These are phyloP conservation scores for Dyspetes luteomarginatus DNA, from an alignment of 2,888 invertebrate species.

Conservation along the genomic window DNA sequence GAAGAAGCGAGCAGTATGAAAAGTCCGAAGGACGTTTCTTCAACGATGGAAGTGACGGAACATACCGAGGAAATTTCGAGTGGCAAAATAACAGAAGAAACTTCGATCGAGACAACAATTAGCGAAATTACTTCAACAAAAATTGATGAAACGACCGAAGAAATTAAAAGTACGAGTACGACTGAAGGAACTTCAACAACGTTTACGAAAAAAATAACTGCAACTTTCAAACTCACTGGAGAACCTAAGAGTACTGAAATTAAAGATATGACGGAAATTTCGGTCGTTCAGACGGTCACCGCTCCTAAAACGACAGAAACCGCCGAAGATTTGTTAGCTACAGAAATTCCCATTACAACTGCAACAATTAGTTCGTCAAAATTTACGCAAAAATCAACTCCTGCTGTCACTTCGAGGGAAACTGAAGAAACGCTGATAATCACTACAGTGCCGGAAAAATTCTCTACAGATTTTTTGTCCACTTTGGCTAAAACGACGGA, in stretches of 20 bases:
- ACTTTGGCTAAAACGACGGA: slow-evolving; percentile 26
- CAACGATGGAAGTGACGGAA: neutral
- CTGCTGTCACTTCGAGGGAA: neutral
- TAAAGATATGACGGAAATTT: slow-evolving; percentile 13
- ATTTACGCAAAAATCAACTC: neutral
- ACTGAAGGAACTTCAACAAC: neutral
- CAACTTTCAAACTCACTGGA: neutral
- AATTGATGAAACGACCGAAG: neutral
- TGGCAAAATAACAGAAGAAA: slow-evolving; percentile 30
- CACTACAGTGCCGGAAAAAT: slow-evolving; percentile 35
- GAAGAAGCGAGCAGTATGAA: slow-evolving; percentile 12
- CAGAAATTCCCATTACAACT: neutral
- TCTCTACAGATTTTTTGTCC: slow-evolving; percentile 27
- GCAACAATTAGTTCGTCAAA: neutral
- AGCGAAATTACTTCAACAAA: neutral
- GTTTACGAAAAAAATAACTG: neutral
- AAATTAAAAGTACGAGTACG: neutral
- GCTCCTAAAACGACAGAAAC: slow-evolving; percentile 44
- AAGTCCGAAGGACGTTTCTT: slow-evolving; percentile 15
- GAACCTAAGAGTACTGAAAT: neutral
- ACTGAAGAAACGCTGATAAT: slow-evolving; percentile 42
- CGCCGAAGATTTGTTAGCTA: neutral
- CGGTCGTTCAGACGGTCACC: slow-evolving; percentile 23
- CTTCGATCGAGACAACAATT: neutral
- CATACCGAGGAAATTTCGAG: slow-evolving; percentile 25